A percentile compares a stretch with the other conserved stretches of the same genome.
Conservation (phyloP, 2,797 vertebrate species). For the Hoplostethus mediterraneus region DNA sequence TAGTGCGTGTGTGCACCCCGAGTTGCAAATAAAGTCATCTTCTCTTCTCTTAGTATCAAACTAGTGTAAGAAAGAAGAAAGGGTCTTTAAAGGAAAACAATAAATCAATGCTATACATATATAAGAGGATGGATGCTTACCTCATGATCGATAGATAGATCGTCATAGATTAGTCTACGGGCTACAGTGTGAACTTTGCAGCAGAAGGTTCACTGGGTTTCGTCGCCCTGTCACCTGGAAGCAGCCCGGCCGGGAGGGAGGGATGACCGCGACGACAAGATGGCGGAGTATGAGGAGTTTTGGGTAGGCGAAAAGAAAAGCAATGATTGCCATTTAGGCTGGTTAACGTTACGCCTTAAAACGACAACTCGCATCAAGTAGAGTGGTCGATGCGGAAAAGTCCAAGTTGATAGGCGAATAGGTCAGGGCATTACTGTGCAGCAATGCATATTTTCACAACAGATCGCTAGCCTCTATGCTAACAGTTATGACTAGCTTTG, state of each 20-base stretch:
- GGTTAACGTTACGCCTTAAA: too few relatives aligned
- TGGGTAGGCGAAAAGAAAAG: conserved; percentile 86
- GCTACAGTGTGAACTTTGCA: background rate
- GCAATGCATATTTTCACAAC: background rate
- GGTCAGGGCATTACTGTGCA: rapidly evolving
- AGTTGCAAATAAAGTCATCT: too few relatives aligned
- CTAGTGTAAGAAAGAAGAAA: too few relatives aligned
- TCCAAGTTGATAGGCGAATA: rapidly evolving
- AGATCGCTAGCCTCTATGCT: conserved; percentile 24
- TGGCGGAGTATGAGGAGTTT: conserved; percentile 91
- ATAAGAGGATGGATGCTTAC: too few relatives aligned
- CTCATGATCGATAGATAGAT: too few relatives aligned
- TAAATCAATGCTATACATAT: too few relatives aligned
- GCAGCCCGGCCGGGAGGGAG: conserved; percentile 57
- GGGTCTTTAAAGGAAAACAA: too few relatives aligned
- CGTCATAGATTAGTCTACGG: background rate
- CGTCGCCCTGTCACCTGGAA: conserved; percentile 68
- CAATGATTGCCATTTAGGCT: conserved; percentile 27
- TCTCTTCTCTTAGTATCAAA: too few relatives aligned
- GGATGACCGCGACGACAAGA: conserved; percentile 87
- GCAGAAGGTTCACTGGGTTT: background rate
- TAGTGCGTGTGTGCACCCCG: too few relatives aligned
- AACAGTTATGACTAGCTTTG: conserved; percentile 15
- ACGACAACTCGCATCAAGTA: rapidly evolving
- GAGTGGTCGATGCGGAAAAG: rapidly evolving